These are phyloP conservation scores for Chaenocephalus aceratus DNA, from an alignment of 2,113 vertebrate genomes.

Conservation along the genomic window DNA sequence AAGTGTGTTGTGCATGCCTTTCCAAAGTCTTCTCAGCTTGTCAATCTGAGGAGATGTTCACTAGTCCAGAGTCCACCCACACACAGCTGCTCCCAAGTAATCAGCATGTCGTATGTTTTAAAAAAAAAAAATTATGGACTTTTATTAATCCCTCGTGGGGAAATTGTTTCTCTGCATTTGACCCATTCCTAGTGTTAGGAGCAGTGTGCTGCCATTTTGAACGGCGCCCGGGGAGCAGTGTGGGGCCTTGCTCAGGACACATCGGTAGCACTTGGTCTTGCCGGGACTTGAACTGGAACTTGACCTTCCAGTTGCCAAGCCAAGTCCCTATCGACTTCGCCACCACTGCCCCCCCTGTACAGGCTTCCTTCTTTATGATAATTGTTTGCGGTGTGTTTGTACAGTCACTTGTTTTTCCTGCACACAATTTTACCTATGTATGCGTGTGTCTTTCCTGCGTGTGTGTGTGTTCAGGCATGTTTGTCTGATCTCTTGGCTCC, in stretches of 20 bases:
- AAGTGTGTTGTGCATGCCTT: conserved; percentile 52
- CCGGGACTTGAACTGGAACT: too few species aligned
- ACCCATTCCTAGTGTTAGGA: too few species aligned
- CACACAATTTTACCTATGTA: background rate
- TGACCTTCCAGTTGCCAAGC: too few species aligned
- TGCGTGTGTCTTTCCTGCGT: background rate
- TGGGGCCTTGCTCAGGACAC: too few species aligned
- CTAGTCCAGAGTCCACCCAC: conserved; percentile 70
- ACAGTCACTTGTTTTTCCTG: background rate
- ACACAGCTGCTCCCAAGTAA: conserved; percentile 73
- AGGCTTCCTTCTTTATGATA: conserved; percentile 21
- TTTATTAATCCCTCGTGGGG: too few species aligned
- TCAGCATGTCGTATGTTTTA: conserved; percentile 24
- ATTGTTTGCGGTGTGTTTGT: conserved; percentile 31
- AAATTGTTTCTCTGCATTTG: too few species aligned
- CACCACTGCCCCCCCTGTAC: background rate
- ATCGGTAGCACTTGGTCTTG: too few species aligned
- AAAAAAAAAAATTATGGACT: too few species aligned
- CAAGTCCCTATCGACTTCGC: too few species aligned
- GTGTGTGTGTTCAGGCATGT: conserved; percentile 22
- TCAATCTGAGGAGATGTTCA: conserved; percentile 60
- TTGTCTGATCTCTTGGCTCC: conserved; percentile 27
- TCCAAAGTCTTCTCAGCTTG: conserved; percentile 43
- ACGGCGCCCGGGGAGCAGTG: too few species aligned
- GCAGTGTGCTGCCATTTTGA: too few species aligned